Evolutionary conservation across 2,888 invertebrate species (phyloP).

Genomic region (Acleris literana): DNA sequence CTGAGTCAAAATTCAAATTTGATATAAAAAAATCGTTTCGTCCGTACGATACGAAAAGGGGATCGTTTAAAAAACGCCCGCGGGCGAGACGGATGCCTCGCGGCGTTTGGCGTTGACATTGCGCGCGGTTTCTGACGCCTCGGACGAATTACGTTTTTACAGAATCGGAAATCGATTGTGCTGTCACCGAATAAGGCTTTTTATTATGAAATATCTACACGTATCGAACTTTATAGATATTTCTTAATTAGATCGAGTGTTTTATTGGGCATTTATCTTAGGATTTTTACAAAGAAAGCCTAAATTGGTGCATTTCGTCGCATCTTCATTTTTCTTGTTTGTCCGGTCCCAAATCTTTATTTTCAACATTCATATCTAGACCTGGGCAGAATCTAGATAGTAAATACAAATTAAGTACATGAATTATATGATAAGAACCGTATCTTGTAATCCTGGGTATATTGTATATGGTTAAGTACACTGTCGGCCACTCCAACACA

Average conservation of each 20-base stretch:
- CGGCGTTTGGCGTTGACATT: constrained; percentile 53
- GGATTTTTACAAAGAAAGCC: neutral
- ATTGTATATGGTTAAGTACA: constrained; percentile 52
- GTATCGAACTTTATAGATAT: constrained; percentile 33
- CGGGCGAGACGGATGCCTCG: constrained; percentile 41
- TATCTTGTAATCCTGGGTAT: constrained; percentile 64
- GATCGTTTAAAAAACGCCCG: constrained; percentile 41
- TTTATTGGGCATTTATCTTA: constrained; percentile 11
- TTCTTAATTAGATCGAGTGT: constrained; percentile 35
- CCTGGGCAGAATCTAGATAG: constrained; percentile 5
- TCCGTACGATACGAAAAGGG: too few relatives aligned
- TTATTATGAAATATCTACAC: constrained; percentile 34
- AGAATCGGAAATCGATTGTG: constrained; percentile 39
- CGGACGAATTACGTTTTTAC: constrained; percentile 47
- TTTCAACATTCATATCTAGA: constrained; percentile 2
- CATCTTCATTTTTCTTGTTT: too few relatives aligned
- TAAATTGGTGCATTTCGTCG: neutral
- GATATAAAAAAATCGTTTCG: constrained; percentile 13
- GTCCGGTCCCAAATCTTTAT: neutral
- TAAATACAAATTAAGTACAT: constrained; percentile 30
- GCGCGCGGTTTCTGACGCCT: constrained; percentile 52
- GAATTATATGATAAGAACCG: constrained; percentile 34
- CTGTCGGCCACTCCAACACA: constrained; percentile 66
- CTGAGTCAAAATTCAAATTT: constrained; percentile 9
- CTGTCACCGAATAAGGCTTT: constrained; percentile 39